phyloP scores from a whole-genome alignment of 2,888 invertebrate species.

The Meganola albula region DNA sequence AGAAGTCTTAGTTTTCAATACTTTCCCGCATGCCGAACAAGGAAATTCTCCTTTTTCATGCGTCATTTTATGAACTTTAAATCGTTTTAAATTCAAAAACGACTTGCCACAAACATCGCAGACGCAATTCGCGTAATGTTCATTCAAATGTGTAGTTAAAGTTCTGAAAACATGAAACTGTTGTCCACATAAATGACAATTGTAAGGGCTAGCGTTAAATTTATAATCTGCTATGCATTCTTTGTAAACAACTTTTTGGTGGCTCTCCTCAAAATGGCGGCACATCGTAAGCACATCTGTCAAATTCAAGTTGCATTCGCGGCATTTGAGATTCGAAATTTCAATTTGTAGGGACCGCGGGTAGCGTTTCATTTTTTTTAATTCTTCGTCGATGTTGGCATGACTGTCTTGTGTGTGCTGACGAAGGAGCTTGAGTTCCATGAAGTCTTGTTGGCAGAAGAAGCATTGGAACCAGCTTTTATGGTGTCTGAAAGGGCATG shows the following conservation, averaged over 20 bases:
- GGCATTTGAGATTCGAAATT: conserved; percentile 57
- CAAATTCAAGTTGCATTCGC: conserved; percentile 45
- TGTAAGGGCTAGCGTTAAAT: conserved; percentile 49
- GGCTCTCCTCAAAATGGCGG: conserved; percentile 46
- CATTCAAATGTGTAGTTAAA: conserved; percentile 64
- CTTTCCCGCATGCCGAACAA: conserved; percentile 51
- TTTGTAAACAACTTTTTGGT: conserved; percentile 51
- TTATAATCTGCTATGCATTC: conserved; percentile 67
- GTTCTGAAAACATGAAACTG: conserved; percentile 62
- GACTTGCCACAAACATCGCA: conserved; percentile 72
- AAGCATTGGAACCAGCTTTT: conserved; percentile 70
- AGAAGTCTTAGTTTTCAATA: conserved; percentile 54
- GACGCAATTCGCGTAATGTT: conserved; percentile 68
- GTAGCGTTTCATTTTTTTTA: conserved; percentile 55
- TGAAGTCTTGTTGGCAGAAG: conserved; percentile 56
- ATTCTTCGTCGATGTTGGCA: conserved; percentile 40
- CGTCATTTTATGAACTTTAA: conserved; percentile 68
- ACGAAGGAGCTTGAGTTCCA: conserved; percentile 49
- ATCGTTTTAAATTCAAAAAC: conserved; percentile 64
- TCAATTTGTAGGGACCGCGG: conserved; percentile 63
- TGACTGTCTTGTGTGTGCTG: conserved; percentile 43
- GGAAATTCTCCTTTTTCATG: conserved; percentile 64
- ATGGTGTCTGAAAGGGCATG: conserved; percentile 63
- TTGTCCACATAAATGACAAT: conserved; percentile 51
- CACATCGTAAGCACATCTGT: conserved; percentile 47